A percentile compares a stretch with the other conserved stretches of the same genome.
phyloP scores from a whole-genome alignment of 2,113 vertebrate species.

The Danionella cerebrum region DNA sequence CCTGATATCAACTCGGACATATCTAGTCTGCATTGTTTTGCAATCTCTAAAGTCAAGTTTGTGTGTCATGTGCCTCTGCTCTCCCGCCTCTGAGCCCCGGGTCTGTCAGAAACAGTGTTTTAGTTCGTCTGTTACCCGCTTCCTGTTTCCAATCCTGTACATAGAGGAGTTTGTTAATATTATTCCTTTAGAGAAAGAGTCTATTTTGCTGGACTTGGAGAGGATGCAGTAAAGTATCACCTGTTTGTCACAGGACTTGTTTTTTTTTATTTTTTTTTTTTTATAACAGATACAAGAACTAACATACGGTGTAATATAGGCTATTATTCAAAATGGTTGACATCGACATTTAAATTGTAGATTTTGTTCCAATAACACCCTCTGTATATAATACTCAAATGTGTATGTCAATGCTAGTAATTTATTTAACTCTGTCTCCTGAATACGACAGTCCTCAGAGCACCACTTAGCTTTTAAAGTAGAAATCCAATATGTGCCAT shows the following conservation, averaged over 20 bases:
- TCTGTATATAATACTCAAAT: constrained; percentile 74
- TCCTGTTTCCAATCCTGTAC: constrained; percentile 37
- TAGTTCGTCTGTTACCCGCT: constrained; percentile 36
- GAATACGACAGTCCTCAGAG: constrained; percentile 57
- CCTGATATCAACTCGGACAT: background rate
- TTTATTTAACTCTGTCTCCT: constrained; percentile 74
- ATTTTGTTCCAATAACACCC: constrained; percentile 62
- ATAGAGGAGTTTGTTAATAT: constrained; percentile 39
- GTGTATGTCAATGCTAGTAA: constrained; percentile 75
- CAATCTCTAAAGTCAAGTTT: background rate
- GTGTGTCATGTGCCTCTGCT: background rate
- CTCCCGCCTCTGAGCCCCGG: constrained; percentile 5
- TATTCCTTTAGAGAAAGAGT: constrained; percentile 34
- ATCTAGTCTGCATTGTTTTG: background rate
- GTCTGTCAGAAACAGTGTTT: constrained; percentile 43
- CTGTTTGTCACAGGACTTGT: constrained; percentile 8
- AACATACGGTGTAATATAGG: constrained; percentile 57
- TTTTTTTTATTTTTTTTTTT: constrained; percentile 1
- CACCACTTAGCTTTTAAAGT: constrained; percentile 64
- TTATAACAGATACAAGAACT: constrained; percentile 27
- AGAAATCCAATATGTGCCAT: constrained; percentile 69
- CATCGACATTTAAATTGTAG: constrained; percentile 58
- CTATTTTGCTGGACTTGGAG: constrained; percentile 35
- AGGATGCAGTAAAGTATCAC: constrained; percentile 34
- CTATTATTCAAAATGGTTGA: constrained; percentile 58